phyloP scores from a whole-genome alignment of 1,140 invertebrate genomes.

The Venturia canescens region DNA sequence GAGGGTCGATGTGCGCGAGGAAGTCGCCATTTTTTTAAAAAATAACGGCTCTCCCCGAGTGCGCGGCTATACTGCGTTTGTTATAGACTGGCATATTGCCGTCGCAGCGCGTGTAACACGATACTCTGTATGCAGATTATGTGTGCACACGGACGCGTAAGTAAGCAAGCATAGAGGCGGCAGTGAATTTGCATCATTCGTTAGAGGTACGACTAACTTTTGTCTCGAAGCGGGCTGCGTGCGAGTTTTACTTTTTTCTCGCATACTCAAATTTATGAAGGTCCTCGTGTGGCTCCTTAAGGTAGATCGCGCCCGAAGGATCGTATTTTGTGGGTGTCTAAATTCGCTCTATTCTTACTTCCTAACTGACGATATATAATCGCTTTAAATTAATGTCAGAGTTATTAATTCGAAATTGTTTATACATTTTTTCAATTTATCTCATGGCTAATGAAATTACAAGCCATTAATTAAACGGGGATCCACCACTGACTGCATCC shows the following conservation, averaged over 20 bases:
- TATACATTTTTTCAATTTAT: too few relatives aligned
- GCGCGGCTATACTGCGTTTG: neutral
- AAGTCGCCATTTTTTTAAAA: constrained; percentile 34
- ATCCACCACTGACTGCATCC: too few relatives aligned
- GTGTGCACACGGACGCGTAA: constrained; percentile 13
- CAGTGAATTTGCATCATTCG: constrained; percentile 12
- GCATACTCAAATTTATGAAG: neutral
- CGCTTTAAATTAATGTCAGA: too few relatives aligned
- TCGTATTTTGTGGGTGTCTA: too few relatives aligned
- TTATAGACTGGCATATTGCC: neutral
- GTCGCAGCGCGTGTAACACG: constrained; percentile 40
- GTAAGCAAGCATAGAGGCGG: neutral
- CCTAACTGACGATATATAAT: too few relatives aligned
- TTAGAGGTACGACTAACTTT: constrained; percentile 1
- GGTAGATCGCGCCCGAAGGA: too few relatives aligned
- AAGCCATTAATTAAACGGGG: too few relatives aligned
- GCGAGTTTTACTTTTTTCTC: neutral
- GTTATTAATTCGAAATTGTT: too few relatives aligned
- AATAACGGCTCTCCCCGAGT: constrained; percentile 33
- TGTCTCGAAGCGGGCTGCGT: neutral
- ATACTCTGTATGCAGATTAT: constrained; percentile 39
- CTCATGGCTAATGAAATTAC: too few relatives aligned
- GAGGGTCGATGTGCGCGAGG: constrained; percentile 34
- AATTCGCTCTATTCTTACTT: too few relatives aligned
- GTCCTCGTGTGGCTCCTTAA: too few relatives aligned